Percentiles rank a stretch among this genome's conserved stretches.
These are phyloP conservation scores for Hecatera dysodea DNA, from an alignment of 2,888 invertebrate species.

Conservation along the genomic window DNA sequence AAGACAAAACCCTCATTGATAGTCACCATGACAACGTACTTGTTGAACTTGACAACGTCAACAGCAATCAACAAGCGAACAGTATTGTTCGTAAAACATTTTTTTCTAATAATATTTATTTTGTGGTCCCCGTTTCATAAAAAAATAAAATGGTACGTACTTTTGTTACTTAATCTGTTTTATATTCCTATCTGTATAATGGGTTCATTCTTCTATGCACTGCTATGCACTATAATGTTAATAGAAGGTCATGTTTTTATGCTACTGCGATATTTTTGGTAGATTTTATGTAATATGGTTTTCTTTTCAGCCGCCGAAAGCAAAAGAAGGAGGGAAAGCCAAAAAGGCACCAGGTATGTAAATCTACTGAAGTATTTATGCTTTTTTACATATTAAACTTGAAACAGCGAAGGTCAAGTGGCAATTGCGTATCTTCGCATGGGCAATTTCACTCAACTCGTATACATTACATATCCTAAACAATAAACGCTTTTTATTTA, in stretches of 20 bases:
- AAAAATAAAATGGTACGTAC: slow-evolving; percentile 52
- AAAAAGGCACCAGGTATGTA: slow-evolving; percentile 83
- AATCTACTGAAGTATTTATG: not conserved
- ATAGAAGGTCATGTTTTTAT: not conserved
- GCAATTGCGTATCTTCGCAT: not conserved
- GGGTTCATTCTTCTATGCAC: no score
- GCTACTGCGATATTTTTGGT: not conserved
- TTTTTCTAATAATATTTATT: slow-evolving; percentile 15
- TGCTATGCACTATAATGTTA: no score
- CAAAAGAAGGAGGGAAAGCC: slow-evolving; percentile 68
- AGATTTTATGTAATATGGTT: not conserved
- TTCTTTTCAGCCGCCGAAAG: slow-evolving; percentile 85
- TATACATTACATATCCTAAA: no score
- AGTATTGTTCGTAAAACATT: slow-evolving; percentile 12
- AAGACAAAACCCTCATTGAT: slow-evolving; percentile 10
- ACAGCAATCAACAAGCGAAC: slow-evolving; percentile 20
- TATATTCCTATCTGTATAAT: not conserved
- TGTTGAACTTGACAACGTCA: slow-evolving; percentile 59
- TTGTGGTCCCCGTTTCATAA: not conserved
- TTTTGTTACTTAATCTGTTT: not conserved
- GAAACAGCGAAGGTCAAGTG: not conserved
- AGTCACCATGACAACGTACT: slow-evolving; percentile 65
- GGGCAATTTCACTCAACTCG: not conserved
- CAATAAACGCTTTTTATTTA: slow-evolving; percentile 46
- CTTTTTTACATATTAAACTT: not conserved